Conservation (phyloP, 2,888 invertebrate genomes). For the Nipponacmea schrenckii region DNA sequence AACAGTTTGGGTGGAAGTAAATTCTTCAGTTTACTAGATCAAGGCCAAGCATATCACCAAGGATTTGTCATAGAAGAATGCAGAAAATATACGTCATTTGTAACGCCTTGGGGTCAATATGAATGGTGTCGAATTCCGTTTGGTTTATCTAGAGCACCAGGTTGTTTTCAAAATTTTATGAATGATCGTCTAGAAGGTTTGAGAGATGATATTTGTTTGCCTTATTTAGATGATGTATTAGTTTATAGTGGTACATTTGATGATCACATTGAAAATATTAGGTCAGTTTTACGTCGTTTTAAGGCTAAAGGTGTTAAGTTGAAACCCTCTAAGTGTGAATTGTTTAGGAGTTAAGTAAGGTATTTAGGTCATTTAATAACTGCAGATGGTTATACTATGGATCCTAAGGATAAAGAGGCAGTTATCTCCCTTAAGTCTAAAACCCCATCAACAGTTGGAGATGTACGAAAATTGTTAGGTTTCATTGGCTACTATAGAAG, state of each 20-base stretch:
- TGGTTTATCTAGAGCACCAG: slow-evolving; percentile 27
- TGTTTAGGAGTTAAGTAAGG: slow-evolving; percentile 27
- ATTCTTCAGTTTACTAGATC: slow-evolving; percentile 28
- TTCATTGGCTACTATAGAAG: slow-evolving; percentile 27
- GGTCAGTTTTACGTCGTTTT: slow-evolving; percentile 15
- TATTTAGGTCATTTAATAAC: slow-evolving; percentile 33
- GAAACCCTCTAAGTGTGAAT: slow-evolving; percentile 27
- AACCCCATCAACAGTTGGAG: slow-evolving; percentile 20
- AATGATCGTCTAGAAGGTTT: slow-evolving; percentile 21
- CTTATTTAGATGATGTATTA: slow-evolving; percentile 30
- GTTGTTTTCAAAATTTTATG: slow-evolving; percentile 27
- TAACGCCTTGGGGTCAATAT: slow-evolving; percentile 26
- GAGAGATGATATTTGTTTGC: slow-evolving; percentile 18
- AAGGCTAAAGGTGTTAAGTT: slow-evolving; percentile 30
- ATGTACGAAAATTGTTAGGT: slow-evolving; percentile 26
- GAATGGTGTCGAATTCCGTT: slow-evolving; percentile 31
- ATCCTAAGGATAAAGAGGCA: slow-evolving; percentile 23
- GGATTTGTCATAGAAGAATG: slow-evolving; percentile 23
- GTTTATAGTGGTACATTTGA: slow-evolving; percentile 20
- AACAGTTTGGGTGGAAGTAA: slow-evolving; percentile 21
- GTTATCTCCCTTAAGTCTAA: slow-evolving; percentile 20
- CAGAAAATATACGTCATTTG: slow-evolving; percentile 28
- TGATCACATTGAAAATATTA: slow-evolving; percentile 14
- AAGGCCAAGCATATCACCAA: slow-evolving; percentile 29
- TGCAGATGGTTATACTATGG: slow-evolving; percentile 26